A percentile compares a stretch with the other conserved stretches of the same genome.
phyloP scores from a whole-genome alignment of 2,113 vertebrate genomes.

The human region GRCh38 chr5:97529001-97529500 shows the following conservation, averaged over 20 bases:
- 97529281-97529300: background rate
- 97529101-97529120: conserved; percentile 77
- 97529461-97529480: conserved; percentile 69
- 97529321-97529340: conserved; percentile 20
- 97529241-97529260: conserved; percentile 73
- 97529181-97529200: conserved; percentile 83
- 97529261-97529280: conserved; percentile 19
- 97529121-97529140: conserved; percentile 65
- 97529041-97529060: background rate
- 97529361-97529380: conserved; percentile 53
- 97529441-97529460: conserved; percentile 69
- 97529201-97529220: conserved; percentile 67
- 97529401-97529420: conserved; percentile 65
- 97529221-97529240: conserved; percentile 68
- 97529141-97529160: conserved; percentile 82
- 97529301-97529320: background rate
- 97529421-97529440: conserved; percentile 62
- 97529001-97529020: background rate
- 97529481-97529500: conserved; percentile 72
- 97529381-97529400: conserved; percentile 63
- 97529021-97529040: conserved; percentile 10
- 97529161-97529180: conserved; percentile 84
- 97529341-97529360: conserved; percentile 31
- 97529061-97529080: conserved; percentile 46
- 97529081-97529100: conserved; percentile 57